Percentiles rank a stretch among this genome's conserved stretches.
These are phyloP conservation scores for Morpho achilles DNA, from an alignment of 2,888 invertebrate genomes.

Conservation along the genomic window DNA sequence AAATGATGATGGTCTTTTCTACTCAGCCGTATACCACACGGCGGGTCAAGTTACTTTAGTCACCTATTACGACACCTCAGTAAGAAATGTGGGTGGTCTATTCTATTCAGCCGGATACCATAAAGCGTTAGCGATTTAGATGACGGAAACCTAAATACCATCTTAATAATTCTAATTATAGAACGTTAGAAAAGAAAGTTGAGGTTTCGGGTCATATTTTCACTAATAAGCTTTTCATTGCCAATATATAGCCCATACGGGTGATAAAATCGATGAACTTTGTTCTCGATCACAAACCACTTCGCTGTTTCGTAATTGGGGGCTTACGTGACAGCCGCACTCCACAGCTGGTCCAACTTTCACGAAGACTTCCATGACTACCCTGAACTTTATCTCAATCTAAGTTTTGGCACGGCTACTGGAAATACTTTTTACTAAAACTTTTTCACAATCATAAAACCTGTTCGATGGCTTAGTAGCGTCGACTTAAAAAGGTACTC, in stretches of 20 bases:
- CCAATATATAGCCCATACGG: constrained; percentile 28
- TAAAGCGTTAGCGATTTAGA: too few relatives aligned
- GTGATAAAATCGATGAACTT: constrained; percentile 68
- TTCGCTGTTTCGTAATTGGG: constrained; percentile 75
- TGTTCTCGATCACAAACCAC: constrained; percentile 61
- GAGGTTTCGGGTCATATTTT: constrained; percentile 2
- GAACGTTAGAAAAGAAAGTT: too few relatives aligned
- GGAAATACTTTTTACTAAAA: constrained; percentile 45
- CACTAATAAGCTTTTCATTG: constrained; percentile 34
- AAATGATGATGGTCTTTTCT: too few relatives aligned
- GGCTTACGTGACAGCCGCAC: constrained; percentile 72
- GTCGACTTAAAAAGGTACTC: background rate
- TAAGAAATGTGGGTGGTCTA: too few relatives aligned
- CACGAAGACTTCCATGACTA: constrained; percentile 59
- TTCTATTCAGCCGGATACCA: too few relatives aligned
- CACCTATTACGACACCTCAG: too few relatives aligned
- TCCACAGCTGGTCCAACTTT: constrained; percentile 66
- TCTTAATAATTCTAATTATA: too few relatives aligned
- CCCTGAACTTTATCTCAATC: constrained; percentile 70
- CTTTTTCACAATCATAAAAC: constrained; percentile 24
- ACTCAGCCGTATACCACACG: too few relatives aligned
- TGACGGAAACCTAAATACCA: too few relatives aligned
- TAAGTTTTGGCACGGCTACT: constrained; percentile 59
- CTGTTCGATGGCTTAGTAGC: constrained; percentile 2
- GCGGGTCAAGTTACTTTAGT: too few relatives aligned